phyloP scores from a whole-genome alignment of 2,888 invertebrate genomes.

The Lysandra bellargus region DNA sequence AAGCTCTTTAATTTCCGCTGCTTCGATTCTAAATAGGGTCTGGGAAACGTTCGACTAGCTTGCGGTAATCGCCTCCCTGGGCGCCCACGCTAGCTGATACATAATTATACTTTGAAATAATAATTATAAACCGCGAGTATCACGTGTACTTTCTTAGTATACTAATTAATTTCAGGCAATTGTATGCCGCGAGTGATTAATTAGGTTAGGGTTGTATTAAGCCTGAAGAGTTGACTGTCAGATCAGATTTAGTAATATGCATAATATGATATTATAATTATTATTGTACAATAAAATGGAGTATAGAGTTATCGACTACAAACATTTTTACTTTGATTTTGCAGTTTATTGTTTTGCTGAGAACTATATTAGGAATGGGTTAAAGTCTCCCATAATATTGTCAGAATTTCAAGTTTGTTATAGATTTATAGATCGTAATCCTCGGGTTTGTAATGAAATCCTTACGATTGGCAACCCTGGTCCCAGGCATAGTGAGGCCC shows the following conservation, averaged over 20 bases:
- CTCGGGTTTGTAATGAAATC: neutral
- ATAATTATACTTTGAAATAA: conserved; percentile 19
- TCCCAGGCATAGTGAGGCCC: conserved; percentile 10
- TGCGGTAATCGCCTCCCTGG: conserved; percentile 14
- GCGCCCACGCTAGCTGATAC: conserved; percentile 21
- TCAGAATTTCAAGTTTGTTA: neutral
- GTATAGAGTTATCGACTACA: neutral
- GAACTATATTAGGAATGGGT: neutral
- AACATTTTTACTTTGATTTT: neutral
- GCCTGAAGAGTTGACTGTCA: neutral
- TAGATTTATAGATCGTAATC: neutral
- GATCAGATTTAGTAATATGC: neutral
- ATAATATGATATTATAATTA: neutral
- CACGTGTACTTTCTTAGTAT: neutral
- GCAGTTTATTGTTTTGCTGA: neutral
- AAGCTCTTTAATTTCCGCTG: conserved; percentile 30
- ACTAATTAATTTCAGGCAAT: neutral
- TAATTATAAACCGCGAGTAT: conserved; percentile 10
- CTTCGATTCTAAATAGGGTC: conserved; percentile 23
- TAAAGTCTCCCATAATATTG: neutral
- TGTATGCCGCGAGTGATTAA: conserved; percentile 1
- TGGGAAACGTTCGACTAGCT: conserved; percentile 22
- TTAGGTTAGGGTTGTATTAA: conserved; percentile 3
- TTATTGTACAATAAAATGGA: neutral
- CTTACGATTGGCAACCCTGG: neutral